phyloP scores from a whole-genome alignment of 1,140 invertebrate species.

The Lanistes nyassanus region DNA sequence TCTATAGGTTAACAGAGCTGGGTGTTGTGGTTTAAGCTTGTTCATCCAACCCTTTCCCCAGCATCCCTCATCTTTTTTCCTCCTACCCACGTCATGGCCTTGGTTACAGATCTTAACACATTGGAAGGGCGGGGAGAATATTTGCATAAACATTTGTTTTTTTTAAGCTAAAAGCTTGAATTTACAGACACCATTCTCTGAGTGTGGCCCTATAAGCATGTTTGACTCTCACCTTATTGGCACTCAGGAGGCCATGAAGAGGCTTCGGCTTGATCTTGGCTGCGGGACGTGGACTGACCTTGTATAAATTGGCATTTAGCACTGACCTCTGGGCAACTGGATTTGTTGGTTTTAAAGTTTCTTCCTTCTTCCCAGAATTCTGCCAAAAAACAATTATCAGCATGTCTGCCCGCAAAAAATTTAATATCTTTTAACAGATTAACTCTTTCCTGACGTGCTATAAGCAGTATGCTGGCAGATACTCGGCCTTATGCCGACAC shows the following conservation, averaged over 20 bases:
- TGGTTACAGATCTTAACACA: background rate
- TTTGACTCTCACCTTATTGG: constrained; percentile 55
- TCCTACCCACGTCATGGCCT: too few species aligned
- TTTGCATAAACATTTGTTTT: background rate
- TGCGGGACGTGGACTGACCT: constrained; percentile 73
- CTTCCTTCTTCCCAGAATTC: constrained; percentile 72
- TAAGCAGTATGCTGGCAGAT: too few species aligned
- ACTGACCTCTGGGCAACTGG: constrained; percentile 74
- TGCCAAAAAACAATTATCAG: constrained; percentile 35
- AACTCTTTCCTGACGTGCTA: too few species aligned
- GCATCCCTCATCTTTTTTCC: too few species aligned
- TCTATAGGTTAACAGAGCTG: too few species aligned
- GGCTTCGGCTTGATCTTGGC: constrained; percentile 73
- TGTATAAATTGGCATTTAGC: constrained; percentile 71
- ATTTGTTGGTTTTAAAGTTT: constrained; percentile 80
- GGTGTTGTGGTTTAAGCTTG: too few species aligned
- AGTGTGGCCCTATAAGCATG: background rate
- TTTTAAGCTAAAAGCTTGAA: background rate
- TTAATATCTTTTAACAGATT: too few species aligned
- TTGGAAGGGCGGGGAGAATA: background rate
- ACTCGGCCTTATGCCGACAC: too few species aligned
- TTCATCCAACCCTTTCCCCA: too few species aligned
- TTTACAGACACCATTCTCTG: background rate
- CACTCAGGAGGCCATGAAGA: constrained; percentile 51
- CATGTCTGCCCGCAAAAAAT: too few species aligned